Conservation (phyloP, 2,888 invertebrate genomes). For the Anthophora plumipes region DNA sequence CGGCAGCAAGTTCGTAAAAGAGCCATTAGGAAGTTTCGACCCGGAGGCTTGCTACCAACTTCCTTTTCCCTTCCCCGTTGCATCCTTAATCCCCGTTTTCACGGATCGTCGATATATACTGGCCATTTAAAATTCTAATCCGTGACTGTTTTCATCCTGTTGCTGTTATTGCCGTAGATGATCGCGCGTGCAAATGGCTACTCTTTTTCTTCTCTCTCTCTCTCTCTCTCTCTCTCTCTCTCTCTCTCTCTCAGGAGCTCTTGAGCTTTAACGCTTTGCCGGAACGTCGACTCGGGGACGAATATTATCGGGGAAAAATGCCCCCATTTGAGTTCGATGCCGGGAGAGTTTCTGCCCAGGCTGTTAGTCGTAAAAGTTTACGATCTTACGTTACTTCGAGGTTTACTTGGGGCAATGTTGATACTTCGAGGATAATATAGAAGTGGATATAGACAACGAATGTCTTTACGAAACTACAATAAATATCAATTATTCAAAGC, state of each 20-base stretch:
- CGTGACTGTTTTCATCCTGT: slow-evolving; percentile 49
- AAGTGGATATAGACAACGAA: no score
- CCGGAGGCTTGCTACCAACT: slow-evolving; percentile 12
- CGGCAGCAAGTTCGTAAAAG: slow-evolving; percentile 57
- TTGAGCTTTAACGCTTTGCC: background rate
- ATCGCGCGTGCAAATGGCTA: slow-evolving; percentile 24
- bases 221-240: no score
- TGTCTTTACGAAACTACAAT: no score
- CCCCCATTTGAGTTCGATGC: background rate
- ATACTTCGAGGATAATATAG: no score
- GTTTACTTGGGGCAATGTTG: background rate
- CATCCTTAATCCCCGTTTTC: slow-evolving; percentile 67
- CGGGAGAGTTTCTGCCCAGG: background rate
- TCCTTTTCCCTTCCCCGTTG: slow-evolving; percentile 20
- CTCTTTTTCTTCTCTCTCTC: no score
- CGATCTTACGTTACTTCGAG: background rate
- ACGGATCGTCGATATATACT: slow-evolving; percentile 51
- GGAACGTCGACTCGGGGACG: background rate
- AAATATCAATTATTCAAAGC: no score
- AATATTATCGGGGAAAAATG: background rate
- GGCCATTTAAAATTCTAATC: slow-evolving; percentile 70
- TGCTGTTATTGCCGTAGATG: slow-evolving; percentile 14
- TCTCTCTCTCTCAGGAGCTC: background rate
- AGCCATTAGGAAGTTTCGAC: slow-evolving; percentile 68
- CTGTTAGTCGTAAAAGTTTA: slow-evolving; percentile 8